Evolutionary conservation across 2,888 invertebrate species (phyloP).

Genomic region (Caenorhabditis plicata): DNA sequence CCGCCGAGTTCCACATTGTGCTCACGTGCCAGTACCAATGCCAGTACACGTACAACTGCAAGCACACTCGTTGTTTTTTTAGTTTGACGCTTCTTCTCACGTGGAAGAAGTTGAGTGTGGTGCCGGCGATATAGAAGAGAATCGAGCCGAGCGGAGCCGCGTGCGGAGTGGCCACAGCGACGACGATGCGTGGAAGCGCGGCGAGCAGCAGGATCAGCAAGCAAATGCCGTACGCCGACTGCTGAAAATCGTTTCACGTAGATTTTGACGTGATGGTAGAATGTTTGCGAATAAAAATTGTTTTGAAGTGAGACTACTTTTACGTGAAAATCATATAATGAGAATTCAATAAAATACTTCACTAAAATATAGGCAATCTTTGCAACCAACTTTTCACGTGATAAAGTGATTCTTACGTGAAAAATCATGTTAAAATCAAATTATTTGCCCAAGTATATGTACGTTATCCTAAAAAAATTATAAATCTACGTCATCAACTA

Average conservation of each 20-base stretch:
- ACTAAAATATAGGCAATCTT: too few relatives aligned
- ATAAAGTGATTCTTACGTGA: too few relatives aligned
- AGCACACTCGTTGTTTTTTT: background rate
- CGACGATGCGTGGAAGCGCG: conserved; percentile 51
- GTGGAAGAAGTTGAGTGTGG: conserved; percentile 58
- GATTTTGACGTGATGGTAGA: too few relatives aligned
- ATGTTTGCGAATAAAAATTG: too few relatives aligned
- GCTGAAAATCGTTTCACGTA: conserved; percentile 49
- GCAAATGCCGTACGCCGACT: conserved; percentile 61
- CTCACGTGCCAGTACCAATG: conserved; percentile 62
- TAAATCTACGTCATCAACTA: too few relatives aligned
- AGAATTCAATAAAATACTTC: too few relatives aligned
- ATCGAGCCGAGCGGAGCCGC: conserved; percentile 55
- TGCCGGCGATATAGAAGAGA: conserved; percentile 51
- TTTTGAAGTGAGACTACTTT: too few relatives aligned
- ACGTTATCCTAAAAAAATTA: too few relatives aligned
- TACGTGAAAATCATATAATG: too few relatives aligned
- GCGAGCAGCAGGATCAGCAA: conserved; percentile 58
- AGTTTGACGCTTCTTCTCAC: conserved; percentile 19
- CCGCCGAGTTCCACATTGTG: conserved; percentile 44
- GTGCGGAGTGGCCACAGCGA: conserved; percentile 34
- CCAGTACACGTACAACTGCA: conserved; percentile 60
- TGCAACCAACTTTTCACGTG: too few relatives aligned
- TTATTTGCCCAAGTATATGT: too few relatives aligned
- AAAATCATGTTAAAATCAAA: too few relatives aligned